Conservation (phyloP, 2,888 invertebrate species). For the Melanophora roralis region DNA sequence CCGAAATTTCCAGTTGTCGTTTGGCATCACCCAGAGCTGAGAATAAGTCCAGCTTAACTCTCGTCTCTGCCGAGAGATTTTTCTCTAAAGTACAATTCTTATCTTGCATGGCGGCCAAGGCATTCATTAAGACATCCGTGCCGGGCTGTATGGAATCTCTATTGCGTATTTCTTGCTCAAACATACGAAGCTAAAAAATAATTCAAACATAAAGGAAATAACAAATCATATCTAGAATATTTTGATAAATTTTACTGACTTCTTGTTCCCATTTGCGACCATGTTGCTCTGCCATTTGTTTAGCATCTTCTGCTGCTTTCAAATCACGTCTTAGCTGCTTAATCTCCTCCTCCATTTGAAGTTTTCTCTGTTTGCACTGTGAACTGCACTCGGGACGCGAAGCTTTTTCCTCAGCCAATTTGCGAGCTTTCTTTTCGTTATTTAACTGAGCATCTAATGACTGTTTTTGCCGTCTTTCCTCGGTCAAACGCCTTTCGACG, state of each 20-base stretch:
- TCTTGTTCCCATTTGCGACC: slow-evolving; percentile 76
- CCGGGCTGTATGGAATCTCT: slow-evolving; percentile 77
- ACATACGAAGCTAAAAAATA: slow-evolving; percentile 72
- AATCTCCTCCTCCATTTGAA: slow-evolving; percentile 84
- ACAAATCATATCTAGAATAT: not conserved
- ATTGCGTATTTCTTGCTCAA: slow-evolving; percentile 75
- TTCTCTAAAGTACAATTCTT: slow-evolving; percentile 95
- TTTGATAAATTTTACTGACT: slow-evolving; percentile 64
- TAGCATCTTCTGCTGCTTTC: slow-evolving; percentile 83
- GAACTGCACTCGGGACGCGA: slow-evolving; percentile 82
- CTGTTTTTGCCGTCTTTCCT: slow-evolving; percentile 87
- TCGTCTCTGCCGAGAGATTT: slow-evolving; percentile 96
- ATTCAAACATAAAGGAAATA: slow-evolving; percentile 7
- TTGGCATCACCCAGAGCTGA: slow-evolving; percentile 97
- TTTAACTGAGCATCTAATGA: slow-evolving; percentile 85
- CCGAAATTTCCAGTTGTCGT: slow-evolving; percentile 90
- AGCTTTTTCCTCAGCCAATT: slow-evolving; percentile 78
- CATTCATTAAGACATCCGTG: slow-evolving; percentile 87
- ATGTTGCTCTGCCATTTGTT: slow-evolving; percentile 76
- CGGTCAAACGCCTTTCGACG: slow-evolving; percentile 89
- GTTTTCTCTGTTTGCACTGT: slow-evolving; percentile 81
- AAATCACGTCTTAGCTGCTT: slow-evolving; percentile 83
- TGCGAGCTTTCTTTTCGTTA: slow-evolving; percentile 85
- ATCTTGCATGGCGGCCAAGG: slow-evolving; percentile 90
- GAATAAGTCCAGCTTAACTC: slow-evolving; percentile 98